Evolutionary conservation across 2,888 invertebrate genomes (phyloP).

Genomic region (Epinotia brunnichana): DNA sequence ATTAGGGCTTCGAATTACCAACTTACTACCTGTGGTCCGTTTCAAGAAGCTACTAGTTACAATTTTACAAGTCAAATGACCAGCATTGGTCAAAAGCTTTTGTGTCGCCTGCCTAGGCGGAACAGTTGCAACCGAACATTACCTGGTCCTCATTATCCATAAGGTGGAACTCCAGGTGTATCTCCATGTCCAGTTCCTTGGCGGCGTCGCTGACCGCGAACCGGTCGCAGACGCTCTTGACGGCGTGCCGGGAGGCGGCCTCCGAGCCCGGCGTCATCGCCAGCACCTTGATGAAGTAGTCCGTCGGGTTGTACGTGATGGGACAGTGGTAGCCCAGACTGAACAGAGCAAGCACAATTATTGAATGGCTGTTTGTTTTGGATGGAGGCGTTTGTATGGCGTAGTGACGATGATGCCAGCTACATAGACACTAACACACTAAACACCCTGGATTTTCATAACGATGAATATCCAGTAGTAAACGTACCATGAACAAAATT

Average conservation of each 20-base stretch:
- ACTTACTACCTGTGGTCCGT: too few relatives aligned
- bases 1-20: too few relatives aligned
- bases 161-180: conserved; percentile 88
- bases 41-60: too few relatives aligned
- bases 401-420: too few relatives aligned
- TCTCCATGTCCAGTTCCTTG: conserved; percentile 89
- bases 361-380: neutral
- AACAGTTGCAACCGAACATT: neutral
- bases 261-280: conserved; percentile 92
- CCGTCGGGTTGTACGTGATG: conserved; percentile 93
- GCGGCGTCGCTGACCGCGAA: conserved; percentile 91
- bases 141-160: conserved; percentile 80
- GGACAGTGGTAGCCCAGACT: conserved; percentile 91
- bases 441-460: too few relatives aligned
- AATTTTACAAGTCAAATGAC: too few relatives aligned
- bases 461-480: too few relatives aligned
- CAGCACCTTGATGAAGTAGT: conserved; percentile 93
- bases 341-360: conserved; percentile 46
- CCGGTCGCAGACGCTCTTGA: conserved; percentile 89
- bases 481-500: too few relatives aligned
- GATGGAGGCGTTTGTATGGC: neutral
- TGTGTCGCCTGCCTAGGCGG: too few relatives aligned
- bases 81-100: too few relatives aligned
- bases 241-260: conserved; percentile 86
- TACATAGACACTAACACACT: too few relatives aligned